Evolutionary conservation across 1,140 invertebrate species (phyloP), one percentile per base, ranked within the genome.

Genomic region (Trichomalopsis sarcophagae): DNA sequence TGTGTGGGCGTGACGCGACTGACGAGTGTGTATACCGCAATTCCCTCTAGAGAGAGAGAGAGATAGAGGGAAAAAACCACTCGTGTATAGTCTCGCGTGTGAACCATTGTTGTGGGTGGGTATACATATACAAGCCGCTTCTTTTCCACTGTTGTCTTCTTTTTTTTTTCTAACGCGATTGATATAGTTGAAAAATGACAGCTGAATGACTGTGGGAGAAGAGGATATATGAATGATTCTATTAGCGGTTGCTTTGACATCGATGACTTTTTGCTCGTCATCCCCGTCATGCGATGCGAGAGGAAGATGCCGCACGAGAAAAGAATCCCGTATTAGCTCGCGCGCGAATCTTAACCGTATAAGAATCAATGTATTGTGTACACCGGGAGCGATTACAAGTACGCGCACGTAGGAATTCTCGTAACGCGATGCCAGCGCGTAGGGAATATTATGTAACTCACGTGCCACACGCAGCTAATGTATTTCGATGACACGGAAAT

Each of bases 401-500:
- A 30, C 23, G 76, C 27, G 62, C 76, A 30, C 27, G 47, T 55
- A 62, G 6, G 27, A 27, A n/a, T 62, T 62, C 17, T 62, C 21
- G 55, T 62, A 62, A 62, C 55, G 21, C 55, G 55, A 62, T n/a
- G 5, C 55, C 55, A 55, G 50, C 50, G 50, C 50, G 50, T 55
- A 55, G 55, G 17, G 55, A 62, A 62, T n/a, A n/a, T 76, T 75
- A 82, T 82, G 71, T 55, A 82, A 47, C 71, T 75, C 69, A 33
- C 71, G 71, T 11, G n/a, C 47, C 27, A 17, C 6, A 30, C 23
- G 14, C 36, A 30, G 40, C 9, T 78, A 84, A 79, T 84, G 78
- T 84, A 84, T 78, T 77, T 33, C 73, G 73, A 77, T 83, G 73
- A 76, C 55, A 75, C 21, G 81, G 47, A 75, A 71, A 82, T 82